These are phyloP conservation scores for Isurus oxyrinchus DNA, from an alignment of 2,113 vertebrate species.

Conservation along the genomic window DNA sequence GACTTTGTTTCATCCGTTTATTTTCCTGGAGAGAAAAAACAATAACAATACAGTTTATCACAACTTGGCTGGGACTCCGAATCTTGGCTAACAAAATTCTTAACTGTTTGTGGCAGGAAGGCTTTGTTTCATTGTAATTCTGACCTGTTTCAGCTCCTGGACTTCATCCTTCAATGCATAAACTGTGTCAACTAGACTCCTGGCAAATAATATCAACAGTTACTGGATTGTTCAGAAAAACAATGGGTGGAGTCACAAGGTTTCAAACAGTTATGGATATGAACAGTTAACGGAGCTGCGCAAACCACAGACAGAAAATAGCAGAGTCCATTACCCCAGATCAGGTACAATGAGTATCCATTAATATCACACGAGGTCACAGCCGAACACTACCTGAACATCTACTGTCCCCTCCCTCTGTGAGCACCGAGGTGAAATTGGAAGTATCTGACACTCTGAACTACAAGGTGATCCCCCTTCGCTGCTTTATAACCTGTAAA, in stretches of 20 bases:
- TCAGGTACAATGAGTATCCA: not conserved
- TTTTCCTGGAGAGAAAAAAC: slow-evolving; percentile 68
- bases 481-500: not conserved
- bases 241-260: not conserved
- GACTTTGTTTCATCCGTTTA: slow-evolving; percentile 89
- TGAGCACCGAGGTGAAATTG: not conserved
- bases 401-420: not conserved
- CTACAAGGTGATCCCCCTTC: not conserved
- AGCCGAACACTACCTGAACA: not conserved
- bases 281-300: not conserved
- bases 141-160: slow-evolving; percentile 93
- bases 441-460: not conserved
- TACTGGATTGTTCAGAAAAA: not conserved
- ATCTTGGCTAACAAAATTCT: not conserved
- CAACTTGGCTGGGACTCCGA: not conserved
- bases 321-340: not conserved
- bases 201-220: slow-evolving; percentile 45
- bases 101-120: no score
- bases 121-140: not conserved
- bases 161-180: slow-evolving; percentile 97
- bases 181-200: slow-evolving; percentile 95
- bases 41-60: not conserved
- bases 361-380: not conserved
- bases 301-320: not conserved
- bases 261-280: not conserved